Conservation (phyloP, 2,113 vertebrate genomes). For the Antennarius striatus region DNA sequence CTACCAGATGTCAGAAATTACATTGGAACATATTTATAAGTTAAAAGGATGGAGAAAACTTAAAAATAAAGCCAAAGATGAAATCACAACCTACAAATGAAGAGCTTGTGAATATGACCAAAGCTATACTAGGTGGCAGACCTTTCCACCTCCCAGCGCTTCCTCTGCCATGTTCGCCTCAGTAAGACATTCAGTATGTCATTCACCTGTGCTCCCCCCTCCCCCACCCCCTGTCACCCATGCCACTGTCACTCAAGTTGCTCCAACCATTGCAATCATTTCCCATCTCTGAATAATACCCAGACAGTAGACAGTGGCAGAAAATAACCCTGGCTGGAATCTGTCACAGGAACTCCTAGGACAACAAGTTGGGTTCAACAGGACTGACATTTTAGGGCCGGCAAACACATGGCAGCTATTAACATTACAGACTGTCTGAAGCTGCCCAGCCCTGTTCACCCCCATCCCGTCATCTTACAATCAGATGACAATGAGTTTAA, state of each 20-base stretch:
- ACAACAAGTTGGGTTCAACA: slow-evolving; percentile 59
- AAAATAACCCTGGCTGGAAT: slow-evolving; percentile 75
- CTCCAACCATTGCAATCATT: slow-evolving; percentile 30
- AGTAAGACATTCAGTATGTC: slow-evolving; percentile 25
- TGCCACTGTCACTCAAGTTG: slow-evolving; percentile 41
- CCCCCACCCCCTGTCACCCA: slow-evolving; percentile 40
- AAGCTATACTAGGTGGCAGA: no score
- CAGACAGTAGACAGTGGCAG: slow-evolving; percentile 70
- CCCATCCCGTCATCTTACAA: slow-evolving; percentile 40
- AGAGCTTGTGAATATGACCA: no score
- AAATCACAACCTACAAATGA: no score
- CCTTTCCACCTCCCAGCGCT: background rate
- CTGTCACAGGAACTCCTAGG: slow-evolving; percentile 62
- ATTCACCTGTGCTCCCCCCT: slow-evolving; percentile 53
- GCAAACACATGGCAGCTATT: slow-evolving; percentile 67
- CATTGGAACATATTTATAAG: background rate
- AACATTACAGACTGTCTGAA: slow-evolving; percentile 50
- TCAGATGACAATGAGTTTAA: slow-evolving; percentile 39
- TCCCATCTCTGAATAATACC: slow-evolving; percentile 53
- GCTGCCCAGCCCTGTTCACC: slow-evolving; percentile 26
- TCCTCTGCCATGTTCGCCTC: slow-evolving; percentile 21
- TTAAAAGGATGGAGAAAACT: background rate
- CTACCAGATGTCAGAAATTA: background rate
- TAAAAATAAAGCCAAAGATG: no score
- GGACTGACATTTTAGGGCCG: slow-evolving; percentile 44